Percentiles rank a stretch among this genome's conserved stretches.
Evolutionary conservation across 35 echinoderm and acorn worm genomes (phyloP).

Genomic region (Strongylocentrotus purpuratus): DNA sequence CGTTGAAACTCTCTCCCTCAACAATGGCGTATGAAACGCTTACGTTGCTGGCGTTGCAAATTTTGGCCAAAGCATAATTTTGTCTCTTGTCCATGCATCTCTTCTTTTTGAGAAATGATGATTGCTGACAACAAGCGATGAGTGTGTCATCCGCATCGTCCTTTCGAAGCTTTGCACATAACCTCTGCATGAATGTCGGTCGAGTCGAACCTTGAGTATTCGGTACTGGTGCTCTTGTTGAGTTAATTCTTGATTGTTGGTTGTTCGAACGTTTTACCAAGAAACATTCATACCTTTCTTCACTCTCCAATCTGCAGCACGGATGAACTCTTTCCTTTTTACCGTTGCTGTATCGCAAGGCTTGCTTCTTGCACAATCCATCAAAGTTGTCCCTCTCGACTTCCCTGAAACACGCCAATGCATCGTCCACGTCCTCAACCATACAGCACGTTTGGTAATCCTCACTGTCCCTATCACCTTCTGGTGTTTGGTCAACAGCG

Average conservation of each 20-base stretch:
- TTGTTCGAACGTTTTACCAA: neutral
- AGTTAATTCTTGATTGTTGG: neutral
- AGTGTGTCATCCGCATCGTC: neutral
- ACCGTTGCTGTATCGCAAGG: neutral
- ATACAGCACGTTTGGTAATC: slow-evolving; percentile 20
- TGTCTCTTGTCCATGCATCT: slow-evolving; percentile 5
- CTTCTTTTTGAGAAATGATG: neutral
- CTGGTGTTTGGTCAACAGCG: neutral
- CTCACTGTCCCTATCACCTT: too few species aligned
- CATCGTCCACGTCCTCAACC: neutral
- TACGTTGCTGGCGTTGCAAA: neutral
- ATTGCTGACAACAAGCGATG: neutral
- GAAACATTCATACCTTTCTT: neutral
- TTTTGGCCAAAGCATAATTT: neutral
- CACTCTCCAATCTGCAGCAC: neutral
- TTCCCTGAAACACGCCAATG: slow-evolving; percentile 11
- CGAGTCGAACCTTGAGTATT: neutral
- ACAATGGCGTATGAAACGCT: neutral
- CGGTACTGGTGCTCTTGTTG: neutral
- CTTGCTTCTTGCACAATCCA: neutral
- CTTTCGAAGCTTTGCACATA: neutral
- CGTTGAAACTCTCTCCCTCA: neutral
- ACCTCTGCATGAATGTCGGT: neutral
- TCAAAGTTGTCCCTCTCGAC: neutral
- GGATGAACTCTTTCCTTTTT: neutral